Base-by-base conservation (phyloP, 2,888 invertebrate species). In the Gnatocerus cornutus region DNA sequence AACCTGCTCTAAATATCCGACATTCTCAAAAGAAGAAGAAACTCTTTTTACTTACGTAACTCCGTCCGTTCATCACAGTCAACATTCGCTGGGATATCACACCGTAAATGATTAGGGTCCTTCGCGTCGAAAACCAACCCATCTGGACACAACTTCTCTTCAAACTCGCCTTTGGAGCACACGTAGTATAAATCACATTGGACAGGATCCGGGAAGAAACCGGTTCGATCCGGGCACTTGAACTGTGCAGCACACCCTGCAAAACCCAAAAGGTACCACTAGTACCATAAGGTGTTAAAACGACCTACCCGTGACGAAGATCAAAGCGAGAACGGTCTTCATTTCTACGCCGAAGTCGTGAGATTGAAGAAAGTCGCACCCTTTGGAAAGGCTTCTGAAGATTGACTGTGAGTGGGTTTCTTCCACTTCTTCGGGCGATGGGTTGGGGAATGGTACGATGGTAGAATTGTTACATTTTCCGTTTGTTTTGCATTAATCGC, bases 111-210 rank as follows among this genome's bases (percentile, higher is more conserved):
- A 82, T 89, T 90, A 0, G 92, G 88, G 81, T 91, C 91, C 74
- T 88, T 89, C 74, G 92, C 92, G 66, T 90, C 88, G 83, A 93
- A 94, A 14, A 93, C 91, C 30, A 94, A 86, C 0, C 94, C 94
- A 74, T 94, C 94, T 0, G 93, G 92, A 82, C 94, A 94, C 9
- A 93, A 86, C 74, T 87, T 90, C 66, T 89, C 86, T 81, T 91
- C 92, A 1, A 91, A 83, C 67, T 86, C 86, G 21, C 91, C 91
- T 84, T 89, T 89, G 65, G 86, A 85, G 85, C 93, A 93, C 78
- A 89, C 89, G 84, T 92, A 93, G 83, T 93, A 94, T 72, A 93
- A 88, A 85, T 94, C 94, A 82, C 94, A 94, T 83, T 93, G 92
- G 79, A 90, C 88, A 0, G 87, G 87, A 82, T 94, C 93, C 3